Conservation (phyloP, 2,797 vertebrate species). For the Galagoides demidoff region DNA sequence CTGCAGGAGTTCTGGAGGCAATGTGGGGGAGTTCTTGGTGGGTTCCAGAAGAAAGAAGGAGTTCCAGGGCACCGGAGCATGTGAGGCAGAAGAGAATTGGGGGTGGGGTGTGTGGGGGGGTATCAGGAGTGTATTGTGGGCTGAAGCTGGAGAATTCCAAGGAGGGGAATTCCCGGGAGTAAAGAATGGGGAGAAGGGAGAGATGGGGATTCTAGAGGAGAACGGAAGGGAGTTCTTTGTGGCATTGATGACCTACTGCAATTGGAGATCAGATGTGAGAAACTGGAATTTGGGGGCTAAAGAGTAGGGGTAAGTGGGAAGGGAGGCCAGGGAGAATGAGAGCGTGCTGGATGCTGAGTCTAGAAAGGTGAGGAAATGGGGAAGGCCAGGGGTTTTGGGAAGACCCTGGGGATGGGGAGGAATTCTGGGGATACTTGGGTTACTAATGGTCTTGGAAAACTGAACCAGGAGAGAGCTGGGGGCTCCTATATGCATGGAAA, state of each 20-base stretch:
- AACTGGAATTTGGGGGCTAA: background rate
- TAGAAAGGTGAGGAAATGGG: background rate
- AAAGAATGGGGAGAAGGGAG: background rate
- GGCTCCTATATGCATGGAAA: background rate
- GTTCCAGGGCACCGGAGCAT: background rate
- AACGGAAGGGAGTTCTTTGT: background rate
- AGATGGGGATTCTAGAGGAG: background rate
- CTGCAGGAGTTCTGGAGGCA: conserved; percentile 17
- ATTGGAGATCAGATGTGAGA: conserved; percentile 17
- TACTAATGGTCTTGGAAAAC: background rate
- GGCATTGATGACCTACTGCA: background rate
- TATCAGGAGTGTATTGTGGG: conserved; percentile 35
- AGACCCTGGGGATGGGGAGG: conserved; percentile 22
- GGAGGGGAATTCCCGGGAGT: background rate
- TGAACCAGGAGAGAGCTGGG: background rate
- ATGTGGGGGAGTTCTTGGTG: background rate
- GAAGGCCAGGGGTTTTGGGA: background rate
- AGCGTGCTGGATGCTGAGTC: background rate
- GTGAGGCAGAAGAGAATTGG: background rate
- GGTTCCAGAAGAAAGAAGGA: background rate
- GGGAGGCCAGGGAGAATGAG: background rate
- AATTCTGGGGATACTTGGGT: background rate
- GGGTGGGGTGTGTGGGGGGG: background rate
- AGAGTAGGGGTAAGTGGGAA: background rate
- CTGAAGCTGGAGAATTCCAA: background rate